Evolutionary conservation across 1,140 invertebrate genomes (phyloP).

Genomic region (Eubasilissa regina): DNA sequence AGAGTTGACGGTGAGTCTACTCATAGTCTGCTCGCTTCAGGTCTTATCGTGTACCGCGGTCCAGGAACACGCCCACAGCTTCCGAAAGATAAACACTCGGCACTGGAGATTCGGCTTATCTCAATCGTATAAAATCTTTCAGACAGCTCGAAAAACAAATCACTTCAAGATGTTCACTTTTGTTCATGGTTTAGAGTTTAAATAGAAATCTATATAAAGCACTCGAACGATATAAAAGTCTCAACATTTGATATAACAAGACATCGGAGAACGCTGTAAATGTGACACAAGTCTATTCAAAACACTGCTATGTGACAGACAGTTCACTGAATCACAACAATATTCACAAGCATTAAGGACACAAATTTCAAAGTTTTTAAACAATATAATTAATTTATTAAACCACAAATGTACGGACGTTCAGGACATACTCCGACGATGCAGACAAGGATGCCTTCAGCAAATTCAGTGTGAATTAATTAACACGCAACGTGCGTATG

Average conservation of each 20-base stretch:
- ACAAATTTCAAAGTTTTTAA: too few relatives aligned
- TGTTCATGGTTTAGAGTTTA: background rate
- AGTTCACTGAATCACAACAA: background rate
- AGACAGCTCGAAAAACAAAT: background rate
- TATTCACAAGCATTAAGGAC: background rate
- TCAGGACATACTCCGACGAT: too few relatives aligned
- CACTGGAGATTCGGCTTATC: background rate
- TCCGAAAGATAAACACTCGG: background rate
- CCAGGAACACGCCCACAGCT: constrained; percentile 28
- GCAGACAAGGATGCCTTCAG: background rate
- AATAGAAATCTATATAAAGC: background rate
- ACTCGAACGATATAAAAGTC: too few relatives aligned
- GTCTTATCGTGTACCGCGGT: background rate
- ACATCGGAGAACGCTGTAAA: too few relatives aligned
- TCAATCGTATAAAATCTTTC: background rate
- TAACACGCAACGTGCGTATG: constrained; percentile 24
- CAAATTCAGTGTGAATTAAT: background rate
- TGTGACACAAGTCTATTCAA: background rate
- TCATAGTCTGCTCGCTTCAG: background rate
- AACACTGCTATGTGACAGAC: background rate
- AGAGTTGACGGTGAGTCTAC: background rate
- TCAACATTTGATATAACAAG: background rate
- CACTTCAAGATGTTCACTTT: background rate
- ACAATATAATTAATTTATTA: too few relatives aligned
- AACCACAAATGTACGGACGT: too few relatives aligned